A percentile compares a stretch with the other conserved stretches of the same genome.
Evolutionary conservation across 1,140 invertebrate species (phyloP).

Genomic region (Ephestia elutella): DNA sequence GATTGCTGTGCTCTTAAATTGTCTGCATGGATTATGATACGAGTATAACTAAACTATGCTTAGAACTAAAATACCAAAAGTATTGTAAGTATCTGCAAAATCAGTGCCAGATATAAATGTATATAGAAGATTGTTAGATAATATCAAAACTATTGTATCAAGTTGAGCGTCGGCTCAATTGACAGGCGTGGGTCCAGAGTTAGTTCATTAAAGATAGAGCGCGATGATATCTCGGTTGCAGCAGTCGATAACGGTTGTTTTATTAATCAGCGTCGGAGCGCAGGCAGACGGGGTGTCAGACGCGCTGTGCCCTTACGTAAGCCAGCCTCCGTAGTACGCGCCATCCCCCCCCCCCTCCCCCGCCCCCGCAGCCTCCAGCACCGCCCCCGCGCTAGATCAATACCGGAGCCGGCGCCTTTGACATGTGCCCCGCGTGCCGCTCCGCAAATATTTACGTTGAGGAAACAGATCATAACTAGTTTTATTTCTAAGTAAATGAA

Average conservation of each 20-base stretch:
- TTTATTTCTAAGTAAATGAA: conserved; percentile 36
- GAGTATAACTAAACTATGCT: no score
- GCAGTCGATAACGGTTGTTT: conserved; percentile 54
- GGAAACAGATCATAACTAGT: conserved; percentile 72
- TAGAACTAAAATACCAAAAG: no score
- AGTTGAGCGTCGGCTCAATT: conserved; percentile 1
- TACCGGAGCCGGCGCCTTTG: conserved; percentile 69
- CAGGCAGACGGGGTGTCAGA: conserved; percentile 63
- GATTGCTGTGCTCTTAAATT: no score
- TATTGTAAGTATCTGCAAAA: no score
- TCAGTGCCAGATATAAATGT: background rate
- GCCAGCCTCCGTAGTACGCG: conserved; percentile 64
- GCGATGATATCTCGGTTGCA: conserved; percentile 48
- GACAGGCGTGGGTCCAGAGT: conserved; percentile 18
- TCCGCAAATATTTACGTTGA: conserved; percentile 72
- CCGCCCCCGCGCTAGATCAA: conserved; percentile 64
- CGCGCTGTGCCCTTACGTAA: conserved; percentile 65
- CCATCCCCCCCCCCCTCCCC: conserved; percentile 16
- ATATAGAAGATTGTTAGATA: background rate
- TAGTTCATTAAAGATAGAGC: conserved; percentile 45
- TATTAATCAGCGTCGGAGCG: conserved; percentile 59
- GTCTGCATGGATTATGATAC: no score
- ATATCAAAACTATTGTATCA: background rate
- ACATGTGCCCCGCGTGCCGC: conserved; percentile 66
- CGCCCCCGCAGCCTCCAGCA: conserved; percentile 8